These are phyloP conservation scores for Phenganax subtilis DNA, from an alignment of 92 coral and sea anemone species.

Conservation along the genomic window DNA sequence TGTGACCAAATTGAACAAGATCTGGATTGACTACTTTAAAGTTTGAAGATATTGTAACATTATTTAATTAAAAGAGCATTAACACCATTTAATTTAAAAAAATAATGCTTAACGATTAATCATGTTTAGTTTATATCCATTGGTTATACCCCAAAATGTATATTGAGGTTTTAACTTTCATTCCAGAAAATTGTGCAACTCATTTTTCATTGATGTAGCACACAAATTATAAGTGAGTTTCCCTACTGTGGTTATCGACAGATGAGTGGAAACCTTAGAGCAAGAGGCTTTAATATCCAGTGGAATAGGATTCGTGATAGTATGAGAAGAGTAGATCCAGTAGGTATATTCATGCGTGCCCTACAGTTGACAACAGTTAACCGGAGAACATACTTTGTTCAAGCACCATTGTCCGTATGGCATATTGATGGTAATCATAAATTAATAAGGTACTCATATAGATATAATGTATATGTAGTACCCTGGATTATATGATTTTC, in stretches of 20 bases:
- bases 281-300: slow-evolving; percentile 50
- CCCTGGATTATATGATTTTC: neutral
- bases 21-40: too few species aligned
- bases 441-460: slow-evolving; percentile 13
- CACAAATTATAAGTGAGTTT: slow-evolving; percentile 46
- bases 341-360: slow-evolving; percentile 57
- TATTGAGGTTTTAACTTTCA: neutral
- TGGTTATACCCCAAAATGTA: neutral
- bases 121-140: too few species aligned
- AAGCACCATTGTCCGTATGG: slow-evolving; percentile 17
- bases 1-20: too few species aligned
- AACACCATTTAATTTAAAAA: too few species aligned
- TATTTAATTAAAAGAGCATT: too few species aligned
- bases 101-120: too few species aligned
- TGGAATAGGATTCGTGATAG: slow-evolving; percentile 57
- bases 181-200: neutral
- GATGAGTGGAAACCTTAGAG: slow-evolving; percentile 57
- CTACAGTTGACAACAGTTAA: slow-evolving; percentile 43
- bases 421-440: slow-evolving; percentile 22
- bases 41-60: too few species aligned
- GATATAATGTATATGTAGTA: neutral
- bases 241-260: slow-evolving; percentile 62
- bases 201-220: neutral
- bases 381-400: slow-evolving; percentile 11
- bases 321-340: slow-evolving; percentile 61